phyloP scores from a whole-genome alignment of 2,113 vertebrate genomes.

The Tautogolabrus adspersus region DNA sequence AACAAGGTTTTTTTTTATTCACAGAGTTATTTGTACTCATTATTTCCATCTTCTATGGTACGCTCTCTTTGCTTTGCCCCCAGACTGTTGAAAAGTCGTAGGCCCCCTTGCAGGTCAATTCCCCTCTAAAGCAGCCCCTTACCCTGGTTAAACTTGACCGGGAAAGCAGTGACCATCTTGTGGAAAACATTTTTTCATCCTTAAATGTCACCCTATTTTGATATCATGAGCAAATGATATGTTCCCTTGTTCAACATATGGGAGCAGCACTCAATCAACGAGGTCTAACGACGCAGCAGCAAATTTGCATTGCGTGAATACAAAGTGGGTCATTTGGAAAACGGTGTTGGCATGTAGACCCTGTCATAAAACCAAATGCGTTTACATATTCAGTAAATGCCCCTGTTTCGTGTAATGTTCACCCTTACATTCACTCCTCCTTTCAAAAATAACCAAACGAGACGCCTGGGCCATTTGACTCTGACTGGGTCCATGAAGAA shows the following conservation, averaged over 20 bases:
- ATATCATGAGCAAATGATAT: conserved; percentile 71
- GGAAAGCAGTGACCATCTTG: not conserved
- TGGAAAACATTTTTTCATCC: not conserved
- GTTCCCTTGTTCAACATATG: conserved; percentile 72
- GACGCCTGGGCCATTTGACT: conserved; percentile 77
- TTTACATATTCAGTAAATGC: conserved; percentile 80
- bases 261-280: conserved; percentile 67
- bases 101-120: no score
- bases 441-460: conserved; percentile 46
- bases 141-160: conserved; percentile 24
- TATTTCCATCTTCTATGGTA: no score
- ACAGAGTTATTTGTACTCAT: no score
- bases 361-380: conserved; percentile 74
- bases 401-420: conserved; percentile 73
- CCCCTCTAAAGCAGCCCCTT: not conserved
- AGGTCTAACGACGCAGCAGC: conserved; percentile 69
- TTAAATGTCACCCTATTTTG: conserved; percentile 59
- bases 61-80: no score
- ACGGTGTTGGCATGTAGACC: conserved; percentile 69
- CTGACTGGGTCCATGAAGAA: conserved; percentile 81
- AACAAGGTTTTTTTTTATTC: no score
- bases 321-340: conserved; percentile 84
- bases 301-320: conserved; percentile 82
- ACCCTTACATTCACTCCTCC: conserved; percentile 67
- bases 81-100: no score